Evolutionary conservation across 1,140 invertebrate species (phyloP), one percentile per base, ranked within the genome.

Genomic region (Steinernema khuongi): DNA sequence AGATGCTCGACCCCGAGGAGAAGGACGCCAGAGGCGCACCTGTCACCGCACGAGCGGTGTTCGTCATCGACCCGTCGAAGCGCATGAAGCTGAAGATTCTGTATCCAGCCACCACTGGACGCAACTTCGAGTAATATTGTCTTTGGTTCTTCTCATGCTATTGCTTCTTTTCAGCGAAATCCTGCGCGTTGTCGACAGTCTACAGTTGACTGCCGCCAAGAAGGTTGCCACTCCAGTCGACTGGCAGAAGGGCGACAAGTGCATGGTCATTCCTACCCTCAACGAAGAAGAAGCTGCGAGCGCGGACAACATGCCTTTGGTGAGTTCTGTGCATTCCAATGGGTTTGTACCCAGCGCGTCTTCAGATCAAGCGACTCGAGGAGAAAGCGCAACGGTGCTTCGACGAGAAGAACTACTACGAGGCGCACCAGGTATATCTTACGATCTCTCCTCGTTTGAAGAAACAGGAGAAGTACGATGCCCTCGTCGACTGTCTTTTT

Each of bases 1-100:
- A 92, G 70, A 94, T 96, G 93, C 87, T 95, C 50, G 93, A 95
- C 86, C 92, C 92, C 72, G 90, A 90, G 81, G 94, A 97, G 85
- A 90, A 90, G 79, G 88, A 91, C 81, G 88, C 90, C 75, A 88
- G 89, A 17, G 91, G 92, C 66, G 88, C 96, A 79, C 91, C 91
- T 18, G 86, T 91, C 68, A 94, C 93, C 31, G 91, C 91, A 68
- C 88, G 94, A 75, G 90, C 93, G 44, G 90, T 94, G 1, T 96
- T 94, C 86, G 89, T 96, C 71, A 90, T 96, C 81, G 92, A 91
- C 76, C 92, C 93, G 1, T 90, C 93, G 82, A 92, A 93, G 84
- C 92, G 90, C 83, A 89, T 96, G 81, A 91, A 93, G 80, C 87
- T 94, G 4, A 91, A 91, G 4, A 92, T 96, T 88, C 88, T 92